Conservation (phyloP, 2,113 vertebrate species). For the Capreolus pygargus region DNA sequence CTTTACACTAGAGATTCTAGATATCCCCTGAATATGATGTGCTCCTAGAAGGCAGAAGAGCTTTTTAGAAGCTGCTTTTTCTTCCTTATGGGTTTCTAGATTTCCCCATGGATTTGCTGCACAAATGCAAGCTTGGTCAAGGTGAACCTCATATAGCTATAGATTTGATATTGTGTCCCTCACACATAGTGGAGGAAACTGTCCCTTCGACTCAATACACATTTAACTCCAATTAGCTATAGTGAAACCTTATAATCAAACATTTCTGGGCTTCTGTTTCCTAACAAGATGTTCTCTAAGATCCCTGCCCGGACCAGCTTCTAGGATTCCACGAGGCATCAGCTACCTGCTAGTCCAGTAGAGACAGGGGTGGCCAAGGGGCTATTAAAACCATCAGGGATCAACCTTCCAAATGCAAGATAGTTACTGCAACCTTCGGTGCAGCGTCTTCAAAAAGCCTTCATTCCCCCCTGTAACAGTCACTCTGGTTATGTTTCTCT, state of each 20-base stretch:
- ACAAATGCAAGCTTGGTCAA: not conserved
- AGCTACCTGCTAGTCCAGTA: not conserved
- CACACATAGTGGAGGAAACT: not conserved
- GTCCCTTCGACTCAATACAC: not conserved
- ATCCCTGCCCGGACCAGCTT: not conserved
- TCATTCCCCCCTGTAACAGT: accelerated
- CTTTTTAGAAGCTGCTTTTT: not conserved
- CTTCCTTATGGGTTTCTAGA: not conserved
- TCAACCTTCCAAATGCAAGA: not conserved
- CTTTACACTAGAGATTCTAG: not conserved
- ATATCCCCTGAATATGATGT: not conserved
- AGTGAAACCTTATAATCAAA: not conserved
- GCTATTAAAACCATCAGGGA: not conserved
- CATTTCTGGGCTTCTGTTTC: not conserved
- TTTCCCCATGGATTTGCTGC: not conserved
- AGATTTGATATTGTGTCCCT: not conserved
- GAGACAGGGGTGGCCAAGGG: not conserved
- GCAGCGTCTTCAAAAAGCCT: not conserved
- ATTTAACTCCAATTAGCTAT: not conserved
- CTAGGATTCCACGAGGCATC: not conserved
- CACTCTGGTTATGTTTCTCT: accelerated
- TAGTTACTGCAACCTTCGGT: accelerated
- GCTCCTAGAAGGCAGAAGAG: not conserved
- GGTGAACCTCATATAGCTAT: not conserved
- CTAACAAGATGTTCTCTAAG: not conserved